phyloP scores from a whole-genome alignment of 2,113 vertebrate species.

The Nothoprocta perdicaria region DNA sequence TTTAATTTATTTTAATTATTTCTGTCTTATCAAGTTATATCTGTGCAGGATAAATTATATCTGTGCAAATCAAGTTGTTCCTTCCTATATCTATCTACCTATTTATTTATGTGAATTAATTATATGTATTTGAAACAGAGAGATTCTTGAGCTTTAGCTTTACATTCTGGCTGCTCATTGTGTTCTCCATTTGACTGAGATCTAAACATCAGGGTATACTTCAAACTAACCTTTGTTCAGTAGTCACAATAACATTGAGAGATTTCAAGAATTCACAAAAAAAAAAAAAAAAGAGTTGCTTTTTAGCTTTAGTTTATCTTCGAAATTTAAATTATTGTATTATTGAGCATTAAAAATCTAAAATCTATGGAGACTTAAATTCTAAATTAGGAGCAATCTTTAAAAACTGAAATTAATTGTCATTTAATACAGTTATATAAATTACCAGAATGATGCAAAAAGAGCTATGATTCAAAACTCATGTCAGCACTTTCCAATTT shows the following conservation, averaged over 20 bases:
- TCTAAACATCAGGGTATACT: background rate
- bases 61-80: background rate
- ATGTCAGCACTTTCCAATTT: no score
- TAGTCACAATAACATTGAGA: background rate
- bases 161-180: background rate
- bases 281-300: no score
- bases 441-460: no score
- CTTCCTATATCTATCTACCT: background rate
- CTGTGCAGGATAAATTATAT: no score
- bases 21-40: background rate
- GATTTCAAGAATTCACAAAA: background rate
- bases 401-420: no score
- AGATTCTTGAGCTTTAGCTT: background rate
- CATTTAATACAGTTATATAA: no score
- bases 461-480: no score
- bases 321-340: background rate
- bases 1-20: background rate
- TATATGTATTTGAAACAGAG: background rate
- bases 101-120: background rate
- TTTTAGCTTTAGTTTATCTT: background rate
- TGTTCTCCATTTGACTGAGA: background rate
- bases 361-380: background rate
- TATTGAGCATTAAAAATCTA: background rate
- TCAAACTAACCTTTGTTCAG: background rate
- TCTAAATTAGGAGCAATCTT: no score